Conservation (phyloP, 2,113 vertebrate species). For the Triplophysa rosa region DNA sequence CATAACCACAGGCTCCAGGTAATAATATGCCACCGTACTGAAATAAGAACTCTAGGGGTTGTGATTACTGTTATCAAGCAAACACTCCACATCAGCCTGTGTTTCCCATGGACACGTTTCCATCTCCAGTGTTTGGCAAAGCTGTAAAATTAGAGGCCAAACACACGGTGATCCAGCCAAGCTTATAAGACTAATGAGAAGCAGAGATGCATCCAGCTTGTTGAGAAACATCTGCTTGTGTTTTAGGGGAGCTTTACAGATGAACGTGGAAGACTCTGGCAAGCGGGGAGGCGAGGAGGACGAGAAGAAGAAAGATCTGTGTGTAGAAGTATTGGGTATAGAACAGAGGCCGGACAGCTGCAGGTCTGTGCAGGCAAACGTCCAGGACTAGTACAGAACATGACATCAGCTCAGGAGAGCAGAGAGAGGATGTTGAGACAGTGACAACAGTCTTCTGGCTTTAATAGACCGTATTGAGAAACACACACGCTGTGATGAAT, state of each 20-base stretch:
- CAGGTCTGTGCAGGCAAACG: neutral
- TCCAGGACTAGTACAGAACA: neutral
- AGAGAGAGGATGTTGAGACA: neutral
- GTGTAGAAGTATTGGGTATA: neutral
- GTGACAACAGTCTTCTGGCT: neutral
- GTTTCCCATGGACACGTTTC: neutral
- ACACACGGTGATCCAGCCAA: constrained; percentile 29
- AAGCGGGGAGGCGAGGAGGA: constrained; percentile 16
- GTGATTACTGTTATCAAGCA: neutral
- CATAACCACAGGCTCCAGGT: neutral
- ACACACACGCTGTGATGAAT: neutral
- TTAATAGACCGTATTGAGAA: neutral
- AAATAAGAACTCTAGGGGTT: neutral
- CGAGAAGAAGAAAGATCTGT: neutral
- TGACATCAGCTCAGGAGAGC: constrained; percentile 3
- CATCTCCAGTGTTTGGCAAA: constrained; percentile 29
- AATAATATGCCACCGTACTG: neutral
- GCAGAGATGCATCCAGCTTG: constrained; percentile 30
- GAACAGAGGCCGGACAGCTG: neutral
- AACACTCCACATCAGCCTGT: constrained; percentile 4
- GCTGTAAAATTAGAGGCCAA: neutral
- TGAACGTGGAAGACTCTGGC: constrained; percentile 15
- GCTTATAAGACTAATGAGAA: constrained; percentile 48
- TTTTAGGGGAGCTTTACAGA: constrained; percentile 37
- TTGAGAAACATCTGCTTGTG: constrained; percentile 55